Evolutionary conservation across 92 coral and sea anemone species (phyloP), one percentile per base, ranked within the genome.

Genomic region (Heteractis magnifica): DNA sequence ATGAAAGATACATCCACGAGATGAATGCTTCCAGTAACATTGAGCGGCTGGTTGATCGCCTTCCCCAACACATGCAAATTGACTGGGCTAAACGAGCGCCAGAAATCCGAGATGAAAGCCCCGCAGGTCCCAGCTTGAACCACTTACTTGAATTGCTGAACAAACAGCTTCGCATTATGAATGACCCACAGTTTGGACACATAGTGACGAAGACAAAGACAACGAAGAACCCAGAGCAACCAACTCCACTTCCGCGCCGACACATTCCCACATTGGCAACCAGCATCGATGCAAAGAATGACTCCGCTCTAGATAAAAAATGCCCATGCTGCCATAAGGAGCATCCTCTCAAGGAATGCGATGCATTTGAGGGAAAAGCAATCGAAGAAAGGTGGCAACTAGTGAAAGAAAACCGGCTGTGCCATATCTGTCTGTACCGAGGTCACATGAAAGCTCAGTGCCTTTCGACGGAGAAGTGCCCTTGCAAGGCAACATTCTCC

Each of bases 1-100:
- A 88, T 59, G 56, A 79, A 56, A 75, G 13, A 18, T 88, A 88
- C 55, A 26, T 41, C 8, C 56, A 83, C 62, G 90, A 82, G 58
- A 83, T 87, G 74, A 87, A 83, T 26, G 83, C 88, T 0, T 86
- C 75, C 12, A 11, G 51, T 1, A 83, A 83, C 76, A 70, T 87
- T 53, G 88, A 79, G 52, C 56, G 52, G 74, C 78, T 84, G 20
- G 51, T 88, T 20, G 82, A 88, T 68, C 82, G 82, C 20, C 58
- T 85, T 49, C 91, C 85, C 19, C 52, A 53, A 41, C 79, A 79
- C 70, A 48, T 84, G 72, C 91, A 88, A 55, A 74, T 79, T 56
- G 88, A 62, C 12, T 84, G 91, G 91, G 88, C 85, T 14, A 84
- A 79, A 65, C 55, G 82, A 53, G 88, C 65, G 16, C 91, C 84